Evolutionary conservation across 2,888 invertebrate species (phyloP).

Genomic region (Plutella xylostella): DNA sequence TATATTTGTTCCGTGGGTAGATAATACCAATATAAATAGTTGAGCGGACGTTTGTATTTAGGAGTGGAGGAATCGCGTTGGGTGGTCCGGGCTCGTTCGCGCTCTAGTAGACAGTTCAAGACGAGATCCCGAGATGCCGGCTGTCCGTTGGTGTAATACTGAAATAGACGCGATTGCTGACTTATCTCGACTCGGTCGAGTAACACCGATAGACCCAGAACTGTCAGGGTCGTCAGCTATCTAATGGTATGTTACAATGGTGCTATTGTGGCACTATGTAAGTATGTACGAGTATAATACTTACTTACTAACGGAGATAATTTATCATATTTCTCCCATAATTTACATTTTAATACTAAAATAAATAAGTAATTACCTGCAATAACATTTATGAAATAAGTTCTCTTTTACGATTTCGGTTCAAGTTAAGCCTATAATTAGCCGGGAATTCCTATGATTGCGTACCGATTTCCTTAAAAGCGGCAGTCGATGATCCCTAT

Average conservation of each 20-base stretch:
- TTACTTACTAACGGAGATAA: too few species aligned
- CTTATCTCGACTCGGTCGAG: conserved; percentile 44
- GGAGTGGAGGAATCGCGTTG: conserved; percentile 47
- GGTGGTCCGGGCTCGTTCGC: conserved; percentile 48
- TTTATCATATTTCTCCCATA: too few species aligned
- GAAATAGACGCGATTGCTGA: conserved; percentile 52
- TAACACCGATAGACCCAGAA: conserved; percentile 24
- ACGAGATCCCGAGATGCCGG: conserved; percentile 59
- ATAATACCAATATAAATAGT: conserved; percentile 44
- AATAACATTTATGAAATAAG: too few species aligned
- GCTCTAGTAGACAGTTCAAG: conserved; percentile 45
- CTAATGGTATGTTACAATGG: too few species aligned
- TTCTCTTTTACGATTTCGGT: too few species aligned
- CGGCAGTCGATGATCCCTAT: conserved; percentile 24
- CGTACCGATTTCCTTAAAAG: conserved; percentile 5
- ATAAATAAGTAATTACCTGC: too few species aligned
- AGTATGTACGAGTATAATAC: too few species aligned
- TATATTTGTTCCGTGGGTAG: conserved; percentile 26
- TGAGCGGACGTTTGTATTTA: conserved; percentile 50
- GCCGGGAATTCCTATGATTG: not conserved
- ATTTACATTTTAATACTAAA: too few species aligned
- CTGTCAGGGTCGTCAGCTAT: too few species aligned
- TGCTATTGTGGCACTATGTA: too few species aligned
- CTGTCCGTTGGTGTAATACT: conserved; percentile 48
- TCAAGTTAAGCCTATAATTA: conserved; percentile 11